Conservation (phyloP, 2,797 vertebrate genomes). For the Heliangelus exortis region DNA sequence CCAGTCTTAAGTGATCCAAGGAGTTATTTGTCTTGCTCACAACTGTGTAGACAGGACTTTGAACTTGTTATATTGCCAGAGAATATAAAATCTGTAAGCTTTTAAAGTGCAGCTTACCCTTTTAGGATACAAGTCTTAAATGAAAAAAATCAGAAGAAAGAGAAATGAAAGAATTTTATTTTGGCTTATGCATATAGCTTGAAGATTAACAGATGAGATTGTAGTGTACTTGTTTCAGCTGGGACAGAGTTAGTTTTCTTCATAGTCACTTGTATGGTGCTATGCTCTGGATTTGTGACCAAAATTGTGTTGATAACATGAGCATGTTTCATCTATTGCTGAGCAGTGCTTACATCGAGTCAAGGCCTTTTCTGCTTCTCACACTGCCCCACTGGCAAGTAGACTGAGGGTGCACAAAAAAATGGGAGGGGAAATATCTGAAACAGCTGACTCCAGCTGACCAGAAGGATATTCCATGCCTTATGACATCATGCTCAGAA, state of each 20-base stretch:
- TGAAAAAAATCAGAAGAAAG: not conserved
- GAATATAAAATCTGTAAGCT: not conserved
- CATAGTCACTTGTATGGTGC: not conserved
- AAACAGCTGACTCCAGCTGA: not conserved
- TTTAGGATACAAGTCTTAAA: not conserved
- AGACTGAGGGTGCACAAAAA: not conserved
- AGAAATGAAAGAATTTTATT: not conserved
- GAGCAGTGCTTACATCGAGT: not conserved
- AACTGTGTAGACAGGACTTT: not conserved
- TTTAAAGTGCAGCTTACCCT: not conserved
- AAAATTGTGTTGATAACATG: not conserved
- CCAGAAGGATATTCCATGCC: not conserved
- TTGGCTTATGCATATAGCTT: not conserved
- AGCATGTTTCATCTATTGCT: not conserved
- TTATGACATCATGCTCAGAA: fast-evolving
- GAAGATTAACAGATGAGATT: not conserved
- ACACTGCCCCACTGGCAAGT: fast-evolving
- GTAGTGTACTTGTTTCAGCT: not conserved
- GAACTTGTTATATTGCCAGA: not conserved
- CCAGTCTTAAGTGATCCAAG: not conserved
- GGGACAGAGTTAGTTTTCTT: not conserved
- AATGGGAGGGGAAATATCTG: not conserved
- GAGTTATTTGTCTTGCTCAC: not conserved
- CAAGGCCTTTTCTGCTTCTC: not conserved
- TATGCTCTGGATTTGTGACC: not conserved